Evolutionary conservation across 2,113 vertebrate species (phyloP).

Genomic region (Lethenteron reissneri): DNA sequence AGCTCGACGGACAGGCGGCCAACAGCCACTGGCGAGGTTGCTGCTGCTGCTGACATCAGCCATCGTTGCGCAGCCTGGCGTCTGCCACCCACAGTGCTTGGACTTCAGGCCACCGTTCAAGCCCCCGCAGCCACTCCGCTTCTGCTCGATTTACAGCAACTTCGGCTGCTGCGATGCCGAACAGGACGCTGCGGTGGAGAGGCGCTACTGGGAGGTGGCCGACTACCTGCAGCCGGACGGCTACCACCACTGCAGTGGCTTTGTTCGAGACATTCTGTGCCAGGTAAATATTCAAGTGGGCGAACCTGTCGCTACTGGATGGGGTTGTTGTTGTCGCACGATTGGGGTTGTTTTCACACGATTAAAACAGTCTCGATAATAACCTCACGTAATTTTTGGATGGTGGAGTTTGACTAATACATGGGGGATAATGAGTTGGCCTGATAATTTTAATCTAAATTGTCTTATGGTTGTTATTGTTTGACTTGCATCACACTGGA

Average conservation of each 20-base stretch:
- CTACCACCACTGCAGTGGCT: constrained; percentile 37
- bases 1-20: neutral
- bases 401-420: neutral
- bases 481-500: too few relatives aligned
- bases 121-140: constrained; percentile 34
- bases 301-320: neutral
- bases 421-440: neutral
- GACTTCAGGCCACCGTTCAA: constrained; percentile 84
- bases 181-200: constrained; percentile 39
- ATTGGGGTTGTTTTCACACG: neutral
- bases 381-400: neutral
- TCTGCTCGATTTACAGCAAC: constrained; percentile 40
- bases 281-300: constrained; percentile 33
- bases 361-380: too few relatives aligned
- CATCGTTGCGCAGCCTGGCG: constrained; percentile 15
- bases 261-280: constrained; percentile 59
- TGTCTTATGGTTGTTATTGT: too few relatives aligned
- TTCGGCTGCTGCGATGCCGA: constrained; percentile 60
- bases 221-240: constrained; percentile 23
- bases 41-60: constrained; percentile 17
- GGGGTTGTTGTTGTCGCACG: neutral
- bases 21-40: neutral
- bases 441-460: too few relatives aligned
- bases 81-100: constrained; percentile 60
- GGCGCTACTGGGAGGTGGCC: constrained; percentile 37